Conservation (phyloP, 2,888 invertebrate genomes). For the Synergus gifuensis region DNA sequence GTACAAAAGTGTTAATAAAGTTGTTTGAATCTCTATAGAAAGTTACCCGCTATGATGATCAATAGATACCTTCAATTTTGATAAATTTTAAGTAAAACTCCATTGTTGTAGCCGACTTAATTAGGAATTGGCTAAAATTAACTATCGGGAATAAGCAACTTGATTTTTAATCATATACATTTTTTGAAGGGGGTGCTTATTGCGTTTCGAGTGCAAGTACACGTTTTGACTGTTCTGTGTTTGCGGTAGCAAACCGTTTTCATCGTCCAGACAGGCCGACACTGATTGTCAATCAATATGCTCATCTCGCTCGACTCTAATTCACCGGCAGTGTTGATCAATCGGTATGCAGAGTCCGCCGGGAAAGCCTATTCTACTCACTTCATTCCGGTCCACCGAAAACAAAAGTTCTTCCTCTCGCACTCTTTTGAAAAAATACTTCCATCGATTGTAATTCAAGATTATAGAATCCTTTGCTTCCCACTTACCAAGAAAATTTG, state of each 20-base stretch:
- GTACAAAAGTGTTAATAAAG: neutral
- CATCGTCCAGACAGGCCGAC: constrained; percentile 64
- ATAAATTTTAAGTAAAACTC: neutral
- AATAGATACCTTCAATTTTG: neutral
- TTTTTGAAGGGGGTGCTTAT: constrained; percentile 45
- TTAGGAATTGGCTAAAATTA: no score
- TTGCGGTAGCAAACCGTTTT: constrained; percentile 70
- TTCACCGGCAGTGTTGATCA: constrained; percentile 77
- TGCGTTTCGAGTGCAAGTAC: constrained; percentile 54
- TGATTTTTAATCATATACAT: neutral
- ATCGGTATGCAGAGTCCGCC: constrained; percentile 71
- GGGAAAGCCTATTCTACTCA: constrained; percentile 59
- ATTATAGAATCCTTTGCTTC: no score
- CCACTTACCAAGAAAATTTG: no score
- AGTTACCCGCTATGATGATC: neutral
- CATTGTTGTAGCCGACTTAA: neutral
- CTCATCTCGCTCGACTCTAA: constrained; percentile 76
- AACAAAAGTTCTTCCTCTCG: neutral
- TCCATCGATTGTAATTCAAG: no score
- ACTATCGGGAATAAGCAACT: no score
- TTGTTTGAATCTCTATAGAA: neutral
- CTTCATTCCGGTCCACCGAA: constrained; percentile 1
- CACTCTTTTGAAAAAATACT: neutral
- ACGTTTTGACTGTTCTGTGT: constrained; percentile 62
- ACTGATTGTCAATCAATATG: constrained; percentile 78